Base-by-base conservation (phyloP, 35 echinoderm and acorn worm genomes). In the Heliocidaris erythrogramma region DNA sequence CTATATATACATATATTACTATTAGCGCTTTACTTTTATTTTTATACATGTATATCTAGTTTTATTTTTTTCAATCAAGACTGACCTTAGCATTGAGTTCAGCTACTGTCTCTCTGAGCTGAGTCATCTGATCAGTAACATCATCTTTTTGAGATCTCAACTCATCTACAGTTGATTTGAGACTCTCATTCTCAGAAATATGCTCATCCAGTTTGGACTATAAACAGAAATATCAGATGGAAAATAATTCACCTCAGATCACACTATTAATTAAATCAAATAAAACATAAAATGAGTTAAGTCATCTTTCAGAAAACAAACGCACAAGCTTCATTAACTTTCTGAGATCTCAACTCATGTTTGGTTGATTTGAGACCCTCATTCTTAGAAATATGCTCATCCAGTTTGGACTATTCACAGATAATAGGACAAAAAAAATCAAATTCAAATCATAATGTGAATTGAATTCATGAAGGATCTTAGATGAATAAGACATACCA, bases 191-290 rank as follows among this genome's bases (percentile, higher is more conserved):
- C 48, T 96, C 96, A 47, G 89, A n/a, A 47, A 95, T 91, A 27
- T 96, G 94, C 48, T 95, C 96, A 85, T 96, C 96, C 4, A 96
- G 94, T 50, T 96, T 96, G 29, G 86, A 90, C 65, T 92, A n/a
- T n/a, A n/a, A 27, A 24, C 0, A 1, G 90, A 92, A 35, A 56
- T 27, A 56, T 56, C 2, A 56, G 10, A 30, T 27, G n/a, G n/a
- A 92, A 92, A 11, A 92, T 27, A 56, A 47, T 35, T 2, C 4
- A 88, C 6, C 21, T 13, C 8, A 88, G 8, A 88, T 32, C 86
- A 88, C 30, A 42, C 1, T 18, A 71, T 71, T 2, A 71, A 3
- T 71, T 24, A 5, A 16, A 24, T 71, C 27, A 2, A 71, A 71
- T 7, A 56, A 56, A 56, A 2, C 14, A 56, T 56, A 53, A 53